Base-by-base conservation (phyloP, 2,797 vertebrate species). In the Lithobates sylvaticus region DNA sequence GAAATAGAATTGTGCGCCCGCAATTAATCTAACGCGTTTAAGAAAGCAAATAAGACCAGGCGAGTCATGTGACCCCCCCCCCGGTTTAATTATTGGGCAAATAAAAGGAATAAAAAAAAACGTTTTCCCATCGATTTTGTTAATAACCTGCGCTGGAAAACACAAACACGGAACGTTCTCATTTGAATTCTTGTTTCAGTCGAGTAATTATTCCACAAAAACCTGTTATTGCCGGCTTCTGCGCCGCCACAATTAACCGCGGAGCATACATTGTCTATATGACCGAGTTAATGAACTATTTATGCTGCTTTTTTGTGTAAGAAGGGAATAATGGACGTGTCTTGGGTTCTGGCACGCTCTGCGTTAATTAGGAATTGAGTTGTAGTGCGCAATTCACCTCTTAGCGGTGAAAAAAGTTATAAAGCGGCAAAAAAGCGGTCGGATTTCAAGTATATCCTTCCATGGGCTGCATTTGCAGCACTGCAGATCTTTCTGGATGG, bases 1-100 rank as follows among this genome's bases (percentile, higher is more conserved):
- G 79, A 81, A 3, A 21, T 84, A 87, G 88, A 44, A 72, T n/a
- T 18, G 34, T 32, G 72, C 89, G 84, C 89, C 88, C 89, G 89
- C 85, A 80, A 90, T 89, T 88, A 89, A 88, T 91, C 83, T 82
- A 85, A 84, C 27, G 0, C 67, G 76, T 87, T 84, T 76, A 89
- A 89, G 61, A 89, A 88, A 88, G 71, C 88, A 89, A 89, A 90
- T 39, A 50, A 65, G 76, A 32, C 18, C 58, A 77, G 47, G 7
- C 29, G 10, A 12, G 69, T 70, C 54, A 86, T 67, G 44, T 73
- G 76, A 27, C 67, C n/a, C 6, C 58, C 74, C 32, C 32, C 32
- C 32, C 32, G 3, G 10, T 83, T 82, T 83, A 86, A 83, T 82
- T 77, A 82, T 16, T 36, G 36, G 54, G 54, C 50, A 42, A 73